These are phyloP conservation scores for Dryococelus australis DNA, from an alignment of 2,888 invertebrate species.

Conservation along the genomic window DNA sequence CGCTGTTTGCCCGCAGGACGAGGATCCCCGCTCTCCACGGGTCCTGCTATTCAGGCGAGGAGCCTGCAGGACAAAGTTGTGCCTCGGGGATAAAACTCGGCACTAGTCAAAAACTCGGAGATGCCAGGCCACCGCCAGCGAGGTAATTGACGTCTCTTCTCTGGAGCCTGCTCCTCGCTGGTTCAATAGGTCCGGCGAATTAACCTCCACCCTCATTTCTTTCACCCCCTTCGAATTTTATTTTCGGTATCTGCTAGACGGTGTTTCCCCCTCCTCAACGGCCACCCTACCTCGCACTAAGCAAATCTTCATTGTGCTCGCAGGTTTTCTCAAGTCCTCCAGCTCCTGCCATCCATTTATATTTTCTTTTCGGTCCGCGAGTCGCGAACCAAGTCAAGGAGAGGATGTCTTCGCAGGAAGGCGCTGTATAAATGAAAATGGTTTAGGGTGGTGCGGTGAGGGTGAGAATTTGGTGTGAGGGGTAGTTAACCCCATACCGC, in stretches of 20 bases:
- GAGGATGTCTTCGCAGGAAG: conserved; percentile 19
- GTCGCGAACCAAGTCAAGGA: conserved; percentile 30
- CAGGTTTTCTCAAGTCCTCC: not conserved
- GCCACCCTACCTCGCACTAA: not conserved
- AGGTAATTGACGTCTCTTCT: not conserved
- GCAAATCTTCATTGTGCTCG: not conserved
- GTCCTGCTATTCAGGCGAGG: not conserved
- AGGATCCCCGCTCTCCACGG: not conserved
- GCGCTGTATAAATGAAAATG: conserved; percentile 40
- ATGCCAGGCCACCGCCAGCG: not conserved
- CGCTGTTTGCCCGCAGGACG: not conserved
- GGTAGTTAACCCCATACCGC: conserved; percentile 32
- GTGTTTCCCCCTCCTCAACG: not conserved
- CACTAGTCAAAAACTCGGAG: no score
- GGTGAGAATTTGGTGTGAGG: conserved; percentile 16
- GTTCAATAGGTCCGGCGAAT: not conserved
- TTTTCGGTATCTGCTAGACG: not conserved
- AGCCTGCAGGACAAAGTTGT: not conserved
- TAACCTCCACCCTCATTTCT: not conserved
- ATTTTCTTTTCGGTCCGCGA: not conserved
- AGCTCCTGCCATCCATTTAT: not conserved
- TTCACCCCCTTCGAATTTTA: not conserved
- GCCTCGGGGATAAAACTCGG: not conserved
- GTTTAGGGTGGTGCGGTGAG: conserved; percentile 34
- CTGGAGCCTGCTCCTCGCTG: not conserved